Base-by-base conservation (phyloP, 2,888 invertebrate genomes). In the Trachelus iudaicus region DNA sequence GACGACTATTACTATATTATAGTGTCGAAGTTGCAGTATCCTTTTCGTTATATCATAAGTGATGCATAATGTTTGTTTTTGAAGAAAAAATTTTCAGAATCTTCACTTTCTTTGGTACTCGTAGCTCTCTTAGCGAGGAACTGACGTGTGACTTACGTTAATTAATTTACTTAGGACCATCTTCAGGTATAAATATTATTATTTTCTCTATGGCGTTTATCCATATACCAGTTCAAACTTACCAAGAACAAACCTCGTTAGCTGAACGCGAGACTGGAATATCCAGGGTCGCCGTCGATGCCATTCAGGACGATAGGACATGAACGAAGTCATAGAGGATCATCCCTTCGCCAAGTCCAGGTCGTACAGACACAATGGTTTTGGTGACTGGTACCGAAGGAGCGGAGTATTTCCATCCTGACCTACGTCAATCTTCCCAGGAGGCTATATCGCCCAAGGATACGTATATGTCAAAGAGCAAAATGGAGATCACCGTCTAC, bases 401-500 rank as follows among this genome's bases (percentile, higher is more conserved):
- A 23, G 9, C 9, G 2, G 56, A 56, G 56, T 56, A 56, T 56
- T 23, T 56, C 2, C 23, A 56, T 56, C 23, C 23, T 56, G 6
- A 56, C 23, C 56, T 56, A 23, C 56, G 15, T 56, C 56, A 2
- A 23, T 6, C 2, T 15, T 9, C 23, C 56, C 23, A 56, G 23
- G 23, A 56, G 23, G 40, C 40, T 23, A 56, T 56, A 9, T 23
- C 56, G 23, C 9, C 56, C 2, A 23, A 56, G 56, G 56, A 23
- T 56, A 56, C 23, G 56, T 56, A 30, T 74, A 23, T 33, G 37
- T n/a, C 37, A 33, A 40, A 13, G 23, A 69, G 33, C 15, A 34
- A 15, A 75, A 37, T 3, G 73, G 37, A 68, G 11, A 23, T 69
- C n/a, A 74, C 74, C 35, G 77, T 75, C 37, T 74, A 69, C 35